Evolutionary conservation across 2,797 vertebrate species (phyloP).

Genomic region (Chanos chanos): DNA sequence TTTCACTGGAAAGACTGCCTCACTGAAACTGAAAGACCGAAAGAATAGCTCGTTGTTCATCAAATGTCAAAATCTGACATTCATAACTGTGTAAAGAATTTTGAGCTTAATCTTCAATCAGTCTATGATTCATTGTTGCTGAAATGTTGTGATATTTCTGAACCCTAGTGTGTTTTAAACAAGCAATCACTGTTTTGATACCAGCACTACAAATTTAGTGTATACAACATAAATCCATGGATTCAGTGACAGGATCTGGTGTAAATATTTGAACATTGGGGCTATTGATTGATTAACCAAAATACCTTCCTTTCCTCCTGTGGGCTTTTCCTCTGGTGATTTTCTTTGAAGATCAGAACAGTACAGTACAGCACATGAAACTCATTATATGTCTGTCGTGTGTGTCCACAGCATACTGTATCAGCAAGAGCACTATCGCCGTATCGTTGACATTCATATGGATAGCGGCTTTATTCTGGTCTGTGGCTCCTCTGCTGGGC

Average conservation of each 20-base stretch:
- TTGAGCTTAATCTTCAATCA: slow-evolving; percentile 3
- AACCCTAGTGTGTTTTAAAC: too few relatives aligned
- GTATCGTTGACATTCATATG: slow-evolving; percentile 73
- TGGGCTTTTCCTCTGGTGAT: too few relatives aligned
- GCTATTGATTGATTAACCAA: too few relatives aligned
- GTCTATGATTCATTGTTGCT: slow-evolving; percentile 1
- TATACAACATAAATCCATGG: too few relatives aligned
- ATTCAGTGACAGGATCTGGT: too few relatives aligned
- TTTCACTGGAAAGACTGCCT: slow-evolving; percentile 20
- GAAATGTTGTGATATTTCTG: slow-evolving; percentile 10
- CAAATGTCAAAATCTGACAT: slow-evolving; percentile 32
- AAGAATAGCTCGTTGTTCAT: slow-evolving; percentile 31
- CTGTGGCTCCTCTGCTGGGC: slow-evolving; percentile 74
- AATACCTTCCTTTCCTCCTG: too few relatives aligned
- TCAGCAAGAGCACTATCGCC: slow-evolving; percentile 65
- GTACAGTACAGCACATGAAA: too few relatives aligned
- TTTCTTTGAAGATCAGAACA: too few relatives aligned
- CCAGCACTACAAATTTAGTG: too few relatives aligned
- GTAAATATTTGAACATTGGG: too few relatives aligned
- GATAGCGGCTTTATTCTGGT: slow-evolving; percentile 78
- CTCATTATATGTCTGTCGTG: slow-evolving; percentile 5
- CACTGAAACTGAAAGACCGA: slow-evolving; percentile 6
- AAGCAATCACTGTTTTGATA: not conserved
- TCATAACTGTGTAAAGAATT: slow-evolving; percentile 27
- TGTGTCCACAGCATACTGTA: slow-evolving; percentile 68